These are phyloP conservation scores for Anoura caudifer DNA, from an alignment of 2,113 vertebrate species.

Conservation along the genomic window DNA sequence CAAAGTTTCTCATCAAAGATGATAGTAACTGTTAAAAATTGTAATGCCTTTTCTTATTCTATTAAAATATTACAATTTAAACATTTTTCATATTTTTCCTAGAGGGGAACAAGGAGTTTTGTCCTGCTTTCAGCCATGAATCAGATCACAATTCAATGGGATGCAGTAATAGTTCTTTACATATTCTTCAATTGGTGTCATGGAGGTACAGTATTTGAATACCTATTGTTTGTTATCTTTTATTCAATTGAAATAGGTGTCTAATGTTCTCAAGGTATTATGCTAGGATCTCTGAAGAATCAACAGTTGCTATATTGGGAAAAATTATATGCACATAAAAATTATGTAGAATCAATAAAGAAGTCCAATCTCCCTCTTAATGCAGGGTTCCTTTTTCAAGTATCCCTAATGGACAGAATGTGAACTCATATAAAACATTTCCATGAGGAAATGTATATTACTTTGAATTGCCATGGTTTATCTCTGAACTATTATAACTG, in stretches of 20 bases:
- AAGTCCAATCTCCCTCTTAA: neutral
- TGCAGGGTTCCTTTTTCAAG: neutral
- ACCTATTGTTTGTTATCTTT: neutral
- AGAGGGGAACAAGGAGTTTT: constrained; percentile 53
- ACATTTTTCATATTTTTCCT: neutral
- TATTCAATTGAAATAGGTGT: neutral
- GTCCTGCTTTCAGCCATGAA: neutral
- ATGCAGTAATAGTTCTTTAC: constrained; percentile 6
- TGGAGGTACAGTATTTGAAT: constrained; percentile 64
- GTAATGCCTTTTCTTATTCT: neutral
- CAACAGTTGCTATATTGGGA: neutral
- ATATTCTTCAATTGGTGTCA: constrained; percentile 73
- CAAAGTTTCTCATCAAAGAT: neutral
- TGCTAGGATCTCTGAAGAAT: neutral
- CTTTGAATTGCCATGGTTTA: neutral
- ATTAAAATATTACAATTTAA: neutral
- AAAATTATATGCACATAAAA: neutral
- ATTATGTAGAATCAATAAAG: neutral
- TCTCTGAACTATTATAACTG: neutral
- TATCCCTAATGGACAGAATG: neutral
- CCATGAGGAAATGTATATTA: neutral
- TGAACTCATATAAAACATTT: neutral
- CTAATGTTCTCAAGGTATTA: neutral
- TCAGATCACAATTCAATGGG: constrained; percentile 41
- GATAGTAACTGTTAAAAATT: neutral